These are phyloP conservation scores for Eira barbara DNA, from an alignment of 2,113 vertebrate species.

Conservation along the genomic window DNA sequence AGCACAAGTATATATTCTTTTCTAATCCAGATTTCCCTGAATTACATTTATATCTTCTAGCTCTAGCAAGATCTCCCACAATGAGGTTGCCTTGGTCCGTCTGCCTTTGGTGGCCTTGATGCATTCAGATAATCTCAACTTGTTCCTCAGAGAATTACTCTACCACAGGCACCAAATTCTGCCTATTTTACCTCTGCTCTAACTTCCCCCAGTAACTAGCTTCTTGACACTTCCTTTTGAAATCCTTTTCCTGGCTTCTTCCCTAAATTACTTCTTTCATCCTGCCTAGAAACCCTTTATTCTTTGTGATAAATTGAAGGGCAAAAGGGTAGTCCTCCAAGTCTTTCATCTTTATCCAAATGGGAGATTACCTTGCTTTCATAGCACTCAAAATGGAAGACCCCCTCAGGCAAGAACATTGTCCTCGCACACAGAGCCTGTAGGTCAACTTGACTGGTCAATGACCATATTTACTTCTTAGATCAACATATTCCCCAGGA, in stretches of 20 bases:
- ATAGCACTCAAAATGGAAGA: neutral
- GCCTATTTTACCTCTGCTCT: neutral
- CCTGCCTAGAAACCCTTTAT: constrained; percentile 16
- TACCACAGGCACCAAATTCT: neutral
- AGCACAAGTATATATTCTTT: constrained; percentile 4
- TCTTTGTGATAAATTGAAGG: constrained; percentile 10
- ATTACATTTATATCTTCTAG: neutral
- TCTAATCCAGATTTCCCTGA: neutral
- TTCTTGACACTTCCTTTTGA: neutral
- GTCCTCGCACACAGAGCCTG: neutral
- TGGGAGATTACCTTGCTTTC: neutral
- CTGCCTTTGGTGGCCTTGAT: neutral
- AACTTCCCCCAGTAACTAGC: neutral
- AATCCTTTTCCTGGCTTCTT: constrained; percentile 9
- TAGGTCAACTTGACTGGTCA: neutral
- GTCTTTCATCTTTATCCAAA: constrained; percentile 41
- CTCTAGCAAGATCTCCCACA: neutral
- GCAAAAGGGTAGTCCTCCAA: neutral
- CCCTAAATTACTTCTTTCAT: constrained; percentile 12
- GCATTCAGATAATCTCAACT: neutral
- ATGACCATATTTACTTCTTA: constrained; percentile 25
- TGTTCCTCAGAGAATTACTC: neutral
- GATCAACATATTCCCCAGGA: neutral
- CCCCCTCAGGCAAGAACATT: neutral
- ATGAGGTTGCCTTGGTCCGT: fast-evolving